Percentiles rank a stretch among this genome's conserved stretches.
Conservation (phyloP, 2,113 vertebrate genomes). For the Amazona vittata region DNA sequence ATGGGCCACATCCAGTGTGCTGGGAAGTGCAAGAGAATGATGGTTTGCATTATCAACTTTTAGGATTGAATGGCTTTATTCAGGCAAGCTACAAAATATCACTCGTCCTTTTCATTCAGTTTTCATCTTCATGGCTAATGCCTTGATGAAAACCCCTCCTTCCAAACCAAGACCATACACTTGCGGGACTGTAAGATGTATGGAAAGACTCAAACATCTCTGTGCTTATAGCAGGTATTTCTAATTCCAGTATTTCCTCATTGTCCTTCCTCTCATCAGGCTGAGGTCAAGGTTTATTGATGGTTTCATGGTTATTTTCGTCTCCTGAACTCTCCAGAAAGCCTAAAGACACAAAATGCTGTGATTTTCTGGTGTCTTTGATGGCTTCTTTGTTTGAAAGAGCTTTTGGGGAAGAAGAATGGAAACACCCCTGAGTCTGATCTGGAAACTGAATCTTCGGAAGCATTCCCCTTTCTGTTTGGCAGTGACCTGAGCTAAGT, state of each 20-base stretch:
- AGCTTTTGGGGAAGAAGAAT: neutral
- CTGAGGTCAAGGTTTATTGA: neutral
- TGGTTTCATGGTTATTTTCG: neutral
- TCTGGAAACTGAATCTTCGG: neutral
- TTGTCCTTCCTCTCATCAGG: neutral
- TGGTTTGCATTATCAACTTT: neutral
- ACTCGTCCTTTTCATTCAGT: neutral
- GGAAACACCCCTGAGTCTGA: neutral
- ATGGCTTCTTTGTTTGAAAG: neutral
- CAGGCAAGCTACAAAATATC: neutral
- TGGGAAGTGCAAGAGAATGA: neutral
- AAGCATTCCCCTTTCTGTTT: neutral
- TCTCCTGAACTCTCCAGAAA: neutral
- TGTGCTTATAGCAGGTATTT: neutral
- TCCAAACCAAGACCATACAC: neutral
- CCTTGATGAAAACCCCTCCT: neutral
- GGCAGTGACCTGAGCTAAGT: neutral
- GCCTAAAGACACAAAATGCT: neutral
- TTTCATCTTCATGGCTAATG: neutral
- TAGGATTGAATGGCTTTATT: neutral
- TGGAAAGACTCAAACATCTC: neutral
- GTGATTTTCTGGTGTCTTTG: neutral
- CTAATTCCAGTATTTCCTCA: neutral
- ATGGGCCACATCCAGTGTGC: rapidly evolving
- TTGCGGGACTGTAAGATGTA: neutral